A percentile compares a stretch with the other conserved stretches of the same genome.
Evolutionary conservation across 2,113 vertebrate species (phyloP).

Genomic region (Synchiropus splendidus): DNA sequence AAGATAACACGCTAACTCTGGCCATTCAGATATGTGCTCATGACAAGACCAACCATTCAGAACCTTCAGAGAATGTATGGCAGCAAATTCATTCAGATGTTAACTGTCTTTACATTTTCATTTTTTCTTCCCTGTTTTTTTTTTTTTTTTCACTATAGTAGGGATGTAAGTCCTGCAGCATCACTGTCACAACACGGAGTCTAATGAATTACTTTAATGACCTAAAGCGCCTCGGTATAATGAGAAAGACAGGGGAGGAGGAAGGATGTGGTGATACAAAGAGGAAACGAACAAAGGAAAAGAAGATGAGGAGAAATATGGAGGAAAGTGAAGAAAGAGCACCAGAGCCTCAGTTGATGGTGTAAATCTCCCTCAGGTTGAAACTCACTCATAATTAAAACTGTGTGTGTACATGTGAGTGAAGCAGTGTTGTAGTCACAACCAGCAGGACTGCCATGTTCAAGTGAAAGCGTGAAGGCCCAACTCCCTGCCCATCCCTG

Average conservation of each 20-base stretch:
- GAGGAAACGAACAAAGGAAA: not conserved
- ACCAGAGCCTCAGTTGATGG: constrained; percentile 23
- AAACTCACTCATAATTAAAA: constrained; percentile 60
- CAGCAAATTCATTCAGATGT: too few relatives aligned
- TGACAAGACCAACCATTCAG: too few relatives aligned
- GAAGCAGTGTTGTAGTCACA: not conserved
- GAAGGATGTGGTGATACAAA: not conserved
- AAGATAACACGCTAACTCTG: too few relatives aligned
- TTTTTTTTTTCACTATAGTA: not conserved
- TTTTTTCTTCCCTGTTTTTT: not conserved
- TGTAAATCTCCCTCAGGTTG: constrained; percentile 48
- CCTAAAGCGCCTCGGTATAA: constrained; percentile 9
- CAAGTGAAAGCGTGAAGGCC: too few relatives aligned
- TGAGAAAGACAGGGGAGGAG: not conserved
- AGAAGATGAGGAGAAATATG: not conserved
- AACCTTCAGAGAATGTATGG: too few relatives aligned
- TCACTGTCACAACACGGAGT: constrained; percentile 20
- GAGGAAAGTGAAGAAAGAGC: constrained; percentile 8
- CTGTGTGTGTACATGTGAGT: constrained; percentile 16
- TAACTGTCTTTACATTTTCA: too few relatives aligned
- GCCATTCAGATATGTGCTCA: too few relatives aligned
- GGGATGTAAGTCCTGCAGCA: not conserved
- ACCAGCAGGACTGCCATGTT: too few relatives aligned
- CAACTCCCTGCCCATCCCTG: too few relatives aligned
- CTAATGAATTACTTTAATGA: constrained; percentile 28